Conservation (phyloP, 2,888 invertebrate genomes). For the Xestia xanthographa region DNA sequence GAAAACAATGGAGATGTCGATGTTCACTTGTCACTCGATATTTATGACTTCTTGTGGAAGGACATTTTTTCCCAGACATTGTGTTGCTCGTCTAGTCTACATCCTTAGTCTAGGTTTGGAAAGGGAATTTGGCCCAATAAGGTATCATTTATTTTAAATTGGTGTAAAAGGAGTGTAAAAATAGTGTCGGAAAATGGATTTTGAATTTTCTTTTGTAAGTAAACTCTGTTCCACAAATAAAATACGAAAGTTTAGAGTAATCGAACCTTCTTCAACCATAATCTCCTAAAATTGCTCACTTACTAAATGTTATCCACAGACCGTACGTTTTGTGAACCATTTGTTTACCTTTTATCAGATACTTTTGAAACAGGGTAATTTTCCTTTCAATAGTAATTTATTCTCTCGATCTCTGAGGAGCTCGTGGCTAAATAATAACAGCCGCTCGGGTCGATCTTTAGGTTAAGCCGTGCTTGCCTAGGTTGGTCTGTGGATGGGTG, state of each 20-base stretch:
- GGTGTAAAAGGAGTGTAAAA: background rate
- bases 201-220: background rate
- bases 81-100: background rate
- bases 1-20: conserved; percentile 42
- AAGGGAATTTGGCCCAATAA: background rate
- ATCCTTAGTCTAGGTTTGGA: background rate
- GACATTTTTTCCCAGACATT: conserved; percentile 23
- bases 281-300: background rate
- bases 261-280: background rate
- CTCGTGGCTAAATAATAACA: too few species aligned
- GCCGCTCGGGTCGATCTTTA: too few species aligned
- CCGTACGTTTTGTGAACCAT: background rate
- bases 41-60: conserved; percentile 41
- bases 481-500: too few species aligned
- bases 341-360: background rate
- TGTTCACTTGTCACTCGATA: conserved; percentile 38
- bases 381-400: background rate
- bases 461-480: too few species aligned
- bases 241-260: background rate
- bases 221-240: background rate
- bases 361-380: background rate
- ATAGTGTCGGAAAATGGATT: background rate
- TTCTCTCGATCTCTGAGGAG: too few species aligned
- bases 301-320: background rate
- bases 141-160: background rate